Evolutionary conservation across 2,797 vertebrate species (phyloP), one percentile per base, ranked within the genome.

Genomic region (Sylvia borin): DNA sequence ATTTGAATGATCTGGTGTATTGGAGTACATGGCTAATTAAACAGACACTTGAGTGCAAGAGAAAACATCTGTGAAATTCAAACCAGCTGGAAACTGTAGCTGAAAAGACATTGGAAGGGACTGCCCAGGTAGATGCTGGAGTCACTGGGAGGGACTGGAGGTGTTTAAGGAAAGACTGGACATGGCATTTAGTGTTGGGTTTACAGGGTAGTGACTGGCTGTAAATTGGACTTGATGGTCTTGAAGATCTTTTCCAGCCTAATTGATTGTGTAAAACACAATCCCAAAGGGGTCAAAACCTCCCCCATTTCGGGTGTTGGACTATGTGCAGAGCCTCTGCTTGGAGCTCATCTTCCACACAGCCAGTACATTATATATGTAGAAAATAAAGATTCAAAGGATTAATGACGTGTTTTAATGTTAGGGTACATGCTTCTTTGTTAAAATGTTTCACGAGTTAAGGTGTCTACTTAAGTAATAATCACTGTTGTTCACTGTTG

Each of bases 321-420:
- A 6, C 18, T 22, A 15, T 2, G 38, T 0, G 1, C 20, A 4
- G 17, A 51, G 42, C 27, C 48, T 42, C 7, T 26, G 31, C 21
- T 45, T 34, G 0, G 13, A 50, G 36, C 20, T 40, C 42, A 43
- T 6, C 11, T 24, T 17, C 10, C 25, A 8, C 48, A 13, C 14
- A 3, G 6, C 0, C 9, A n/a, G 29, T 8, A 2, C 0, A 0
- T 11, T 16, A 5, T 1, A 11, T 36, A 36, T 36, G 36, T 36
- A 36, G 36, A 36, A 36, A 36, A 36, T 36, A 36, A 36, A 36
- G 36, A 36, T 36, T 36, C 36, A 36, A 36, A 36, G 36, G 36
- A 36, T 36, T 36, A 36, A 36, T 36, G 36, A 36, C 36, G 36
- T 36, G 36, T 36, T 36, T 36, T 36, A 36, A 36, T 36, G 36